Conservation (phyloP, 2,797 vertebrate species). For the Clarias pachynema region DNA sequence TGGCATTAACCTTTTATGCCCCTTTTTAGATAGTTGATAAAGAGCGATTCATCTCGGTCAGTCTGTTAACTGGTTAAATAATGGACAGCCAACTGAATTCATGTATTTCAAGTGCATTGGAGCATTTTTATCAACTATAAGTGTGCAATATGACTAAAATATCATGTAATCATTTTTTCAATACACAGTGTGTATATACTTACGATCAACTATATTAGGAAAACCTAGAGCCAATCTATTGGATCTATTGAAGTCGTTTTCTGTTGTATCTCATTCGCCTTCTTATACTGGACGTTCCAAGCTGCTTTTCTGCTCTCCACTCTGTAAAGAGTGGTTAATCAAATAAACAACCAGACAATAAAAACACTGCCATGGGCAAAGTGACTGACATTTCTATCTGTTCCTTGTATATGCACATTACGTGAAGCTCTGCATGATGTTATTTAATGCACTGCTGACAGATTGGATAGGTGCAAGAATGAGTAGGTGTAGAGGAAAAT, state of each 20-base stretch:
- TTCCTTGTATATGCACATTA: too few relatives aligned
- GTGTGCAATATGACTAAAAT: too few relatives aligned
- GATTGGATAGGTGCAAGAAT: background rate
- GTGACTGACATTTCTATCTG: background rate
- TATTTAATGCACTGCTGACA: background rate
- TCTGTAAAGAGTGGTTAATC: background rate
- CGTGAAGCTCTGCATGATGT: background rate
- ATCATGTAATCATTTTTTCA: too few relatives aligned
- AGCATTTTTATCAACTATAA: background rate
- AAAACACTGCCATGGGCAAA: background rate
- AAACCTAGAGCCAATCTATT: too few relatives aligned
- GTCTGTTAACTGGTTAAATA: background rate
- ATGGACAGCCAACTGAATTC: background rate
- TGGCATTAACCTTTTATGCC: background rate
- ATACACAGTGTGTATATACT: too few relatives aligned
- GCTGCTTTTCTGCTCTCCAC: background rate
- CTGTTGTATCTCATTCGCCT: background rate
- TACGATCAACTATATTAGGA: too few relatives aligned
- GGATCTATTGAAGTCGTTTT: background rate
- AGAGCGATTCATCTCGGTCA: background rate
- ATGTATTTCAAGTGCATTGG: background rate
- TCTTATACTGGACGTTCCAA: background rate
- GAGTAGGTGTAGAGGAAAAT: background rate
- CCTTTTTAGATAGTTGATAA: background rate
- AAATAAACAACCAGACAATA: too few relatives aligned